Base-by-base conservation (phyloP, 2,113 vertebrate genomes). In the Paradoxurus hermaphroditus region DNA sequence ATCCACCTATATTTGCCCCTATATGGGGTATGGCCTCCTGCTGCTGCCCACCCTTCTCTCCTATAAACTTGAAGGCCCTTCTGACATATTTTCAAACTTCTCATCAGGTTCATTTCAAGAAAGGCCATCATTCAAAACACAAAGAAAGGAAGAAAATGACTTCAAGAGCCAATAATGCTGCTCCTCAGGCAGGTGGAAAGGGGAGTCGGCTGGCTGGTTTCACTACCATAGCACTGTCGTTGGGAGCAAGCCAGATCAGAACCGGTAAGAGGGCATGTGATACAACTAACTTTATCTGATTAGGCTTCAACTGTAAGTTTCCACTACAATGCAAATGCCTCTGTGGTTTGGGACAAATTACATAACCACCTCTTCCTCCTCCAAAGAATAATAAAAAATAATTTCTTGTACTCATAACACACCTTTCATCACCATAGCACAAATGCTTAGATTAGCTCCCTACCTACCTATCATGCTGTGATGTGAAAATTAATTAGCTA, bases 371-470 rank as follows among this genome's bases (percentile, higher is more conserved):
- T 63, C 87, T 96, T 94, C 51, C 59, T 96, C 85, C 81, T 96
- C 81, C 44, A 75, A 97, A 96, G 92, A 96, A 94, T 84, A 97
- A 97, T 97, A 94, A 95, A 97, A 96, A 95, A 90, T 81, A 97
- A 96, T 91, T 86, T 95, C 94, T 96, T 91, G 90, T 90, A 53
- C 75, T 87, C 97, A 41, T 83, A 91, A 88, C 36, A 96, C 62
- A 96, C 68, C 88, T 96, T 96, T 92, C 81, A 91, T 93, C 1
- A 1, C 72, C 67, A 83, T 91, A 95, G 88, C 77, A 94, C 94
- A 93, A 91, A 97, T 94, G 87, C 90, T 96, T 97, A 94, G 92
- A 95, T 97, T 92, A 96, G 65, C 86, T 97, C 78, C 95, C 95
- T 95, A 49, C 67, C 94, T 95, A 87, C 86, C 59, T 86, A 78